Base-by-base conservation (phyloP, 2,113 vertebrate genomes). In the Machaerirhynchus nigripectus region DNA sequence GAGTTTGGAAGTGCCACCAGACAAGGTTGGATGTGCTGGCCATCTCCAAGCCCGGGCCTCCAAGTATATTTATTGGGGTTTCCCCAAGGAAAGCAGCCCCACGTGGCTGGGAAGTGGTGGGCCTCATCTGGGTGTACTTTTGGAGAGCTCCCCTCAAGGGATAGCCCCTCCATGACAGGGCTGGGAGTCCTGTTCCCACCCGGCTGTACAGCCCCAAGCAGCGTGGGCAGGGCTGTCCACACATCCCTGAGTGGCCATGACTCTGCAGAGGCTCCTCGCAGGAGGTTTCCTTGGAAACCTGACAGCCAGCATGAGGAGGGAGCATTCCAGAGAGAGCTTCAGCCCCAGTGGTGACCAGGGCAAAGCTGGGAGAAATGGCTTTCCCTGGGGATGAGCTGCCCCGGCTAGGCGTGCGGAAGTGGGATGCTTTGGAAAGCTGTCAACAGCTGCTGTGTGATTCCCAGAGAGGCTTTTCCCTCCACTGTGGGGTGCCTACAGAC, bases 231-330 rank as follows among this genome's bases (percentile, higher is more conserved):
- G 35, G 52, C 20, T 50, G 47, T n/a, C n/a, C 5, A 0, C 1
- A 0, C 39, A 33, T 73, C 76, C 67, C 71, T 39, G 40, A 22
- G 20, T 0, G 5, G 47, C 59, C 12, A 1, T 63, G 71, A 3
- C 71, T 84, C 75, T 77, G 89, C 56, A 60, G 80, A 95, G 77
- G 64, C 76, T 94, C 35, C 8, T 84, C 84, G 46, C 49, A 37
- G 68, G 79, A 92, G 92, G 92, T 84, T 91, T 96, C 89, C 90
- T 87, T 95, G 93, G 96, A 90, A 96, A 94, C 84, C 35, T 11
- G 0, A 12, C 69, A 84, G 68, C 56, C 44, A 60, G 49, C 39
- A 7, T 3, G 50, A 85, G 75, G 63, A 90, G 46, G 49, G 71
- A 93, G 68, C 11, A 0, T 90, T 94, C 75, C n/a, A 1, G 7